Evolutionary conservation across 2,888 invertebrate genomes (phyloP), one percentile per base, ranked within the genome.

Genomic region (Leucoma salicis): DNA sequence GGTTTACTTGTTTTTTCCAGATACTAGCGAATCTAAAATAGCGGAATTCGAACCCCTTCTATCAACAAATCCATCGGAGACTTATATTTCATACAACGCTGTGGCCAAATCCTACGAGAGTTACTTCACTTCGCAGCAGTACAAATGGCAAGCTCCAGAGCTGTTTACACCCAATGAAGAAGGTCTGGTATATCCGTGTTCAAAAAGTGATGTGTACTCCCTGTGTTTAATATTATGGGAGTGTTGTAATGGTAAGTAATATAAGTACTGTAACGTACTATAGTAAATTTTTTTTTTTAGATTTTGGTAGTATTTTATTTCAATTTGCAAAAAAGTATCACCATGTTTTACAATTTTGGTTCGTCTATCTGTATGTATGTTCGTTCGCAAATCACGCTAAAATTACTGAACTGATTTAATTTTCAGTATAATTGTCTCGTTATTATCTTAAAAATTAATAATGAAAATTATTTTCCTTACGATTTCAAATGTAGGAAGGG

Each of bases 61-160:
- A 42, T 80, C 88, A 0, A 59, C 71, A 0, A 69, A 73, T 32
- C 69, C 82, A 0, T 87, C 88, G 0, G 86, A 84, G 25, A 69
- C 70, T 0, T 83, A 83, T 42, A 42, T 83, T 3, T 51, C 61
- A 0, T 34, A 57, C 2, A 66, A 80, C 36, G 73, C 78, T 0
- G 73, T 81, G 0, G 39, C 63, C 0, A 84, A 78, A 41, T 55
- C 70, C 2, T 82, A 82, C 47, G 62, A 66, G 7, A 25, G 32
- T 0, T 84, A 82, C 38, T 51, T 61, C 6, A 53, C 59, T 10
- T 72, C 77, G 0, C 74, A 76, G 13, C 40, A 63, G 11, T 88
- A 74, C 53, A 70, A 78, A 12, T 90, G 90, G 90, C 86, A 83
- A 8, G 87, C 90, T 1, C 90, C 90, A 0, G 90, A 90, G 50